phyloP scores from a whole-genome alignment of 2,888 invertebrate species.

The Acleris sparsana region DNA sequence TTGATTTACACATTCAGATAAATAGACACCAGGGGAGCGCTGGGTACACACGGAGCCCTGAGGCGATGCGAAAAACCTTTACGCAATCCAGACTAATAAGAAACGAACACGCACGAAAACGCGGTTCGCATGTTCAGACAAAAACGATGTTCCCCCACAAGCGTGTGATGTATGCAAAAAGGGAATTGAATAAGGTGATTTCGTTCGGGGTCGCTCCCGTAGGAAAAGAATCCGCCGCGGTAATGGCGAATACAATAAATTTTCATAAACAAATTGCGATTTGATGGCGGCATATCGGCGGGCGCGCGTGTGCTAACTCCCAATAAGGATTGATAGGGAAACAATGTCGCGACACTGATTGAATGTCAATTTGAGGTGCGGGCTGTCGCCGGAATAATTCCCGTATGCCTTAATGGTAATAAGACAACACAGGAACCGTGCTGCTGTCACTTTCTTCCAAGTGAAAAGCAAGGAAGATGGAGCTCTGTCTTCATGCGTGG shows the following conservation, averaged over 20 bases:
- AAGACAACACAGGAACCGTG: slow-evolving; percentile 6
- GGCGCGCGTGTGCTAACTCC: slow-evolving; percentile 70
- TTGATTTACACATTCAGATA: slow-evolving; percentile 36
- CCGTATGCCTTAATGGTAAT: slow-evolving; percentile 37
- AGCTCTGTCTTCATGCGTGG: slow-evolving; percentile 10
- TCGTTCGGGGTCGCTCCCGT: slow-evolving; percentile 78
- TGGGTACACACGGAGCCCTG: slow-evolving; percentile 44
- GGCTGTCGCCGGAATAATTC: slow-evolving; percentile 60
- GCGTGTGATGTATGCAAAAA: slow-evolving; percentile 83
- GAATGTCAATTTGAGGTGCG: slow-evolving; percentile 78
- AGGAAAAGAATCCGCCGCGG: slow-evolving; percentile 79
- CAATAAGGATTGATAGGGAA: slow-evolving; percentile 83
- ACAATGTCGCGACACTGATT: slow-evolving; percentile 81
- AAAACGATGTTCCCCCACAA: slow-evolving; percentile 72
- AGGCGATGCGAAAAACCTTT: slow-evolving; percentile 73
- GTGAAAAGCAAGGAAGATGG: slow-evolving; percentile 8
- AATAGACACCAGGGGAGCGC: slow-evolving; percentile 43
- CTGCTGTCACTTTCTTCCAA: slow-evolving; percentile 17
- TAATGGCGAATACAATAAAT: slow-evolving; percentile 84
- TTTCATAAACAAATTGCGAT: slow-evolving; percentile 84
- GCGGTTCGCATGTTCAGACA: slow-evolving; percentile 82
- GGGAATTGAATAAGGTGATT: slow-evolving; percentile 84
- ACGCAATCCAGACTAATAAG: slow-evolving; percentile 80
- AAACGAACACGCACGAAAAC: slow-evolving; percentile 77
- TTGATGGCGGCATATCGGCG: slow-evolving; percentile 79